These are phyloP conservation scores for Tokudaia tokunoshimensis DNA, from an alignment of 2,797 vertebrate species.

Conservation along the genomic window DNA sequence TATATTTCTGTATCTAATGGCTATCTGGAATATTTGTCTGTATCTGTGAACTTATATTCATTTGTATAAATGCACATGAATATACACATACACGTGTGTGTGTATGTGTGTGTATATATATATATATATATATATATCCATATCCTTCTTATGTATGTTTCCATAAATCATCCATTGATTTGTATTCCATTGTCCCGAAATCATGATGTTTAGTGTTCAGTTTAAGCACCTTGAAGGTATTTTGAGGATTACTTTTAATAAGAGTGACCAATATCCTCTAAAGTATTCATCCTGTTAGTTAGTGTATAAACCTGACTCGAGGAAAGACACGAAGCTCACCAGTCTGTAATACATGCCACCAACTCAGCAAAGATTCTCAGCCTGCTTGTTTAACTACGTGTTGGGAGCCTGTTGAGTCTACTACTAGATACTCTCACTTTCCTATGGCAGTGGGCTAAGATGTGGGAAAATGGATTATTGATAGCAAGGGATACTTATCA, in stretches of 20 bases:
- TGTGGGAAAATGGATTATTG: background rate
- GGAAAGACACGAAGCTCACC: background rate
- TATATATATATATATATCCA: background rate
- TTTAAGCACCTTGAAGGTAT: constrained; percentile 28
- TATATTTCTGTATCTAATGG: background rate
- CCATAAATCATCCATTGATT: constrained; percentile 10
- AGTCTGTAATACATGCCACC: background rate
- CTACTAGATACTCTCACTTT: constrained; percentile 18
- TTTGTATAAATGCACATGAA: background rate
- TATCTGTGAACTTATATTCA: background rate
- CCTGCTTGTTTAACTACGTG: background rate
- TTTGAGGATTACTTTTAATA: constrained; percentile 24
- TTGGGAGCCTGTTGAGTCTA: background rate
- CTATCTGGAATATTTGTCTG: constrained; percentile 13
- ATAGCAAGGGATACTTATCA: background rate
- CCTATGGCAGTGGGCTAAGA: constrained; percentile 10
- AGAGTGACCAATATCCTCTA: background rate
- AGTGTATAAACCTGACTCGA: background rate
- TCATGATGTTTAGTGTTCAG: constrained; percentile 31
- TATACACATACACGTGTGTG: no score
- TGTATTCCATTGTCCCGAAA: constrained; percentile 25
- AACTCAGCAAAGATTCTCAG: background rate
- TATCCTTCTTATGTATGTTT: background rate
- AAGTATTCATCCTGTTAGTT: background rate
- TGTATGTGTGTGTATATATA: background rate